Evolutionary conservation across 1,140 invertebrate species (phyloP), one percentile per base, ranked within the genome.

Genomic region (Brachionus koreanus): DNA sequence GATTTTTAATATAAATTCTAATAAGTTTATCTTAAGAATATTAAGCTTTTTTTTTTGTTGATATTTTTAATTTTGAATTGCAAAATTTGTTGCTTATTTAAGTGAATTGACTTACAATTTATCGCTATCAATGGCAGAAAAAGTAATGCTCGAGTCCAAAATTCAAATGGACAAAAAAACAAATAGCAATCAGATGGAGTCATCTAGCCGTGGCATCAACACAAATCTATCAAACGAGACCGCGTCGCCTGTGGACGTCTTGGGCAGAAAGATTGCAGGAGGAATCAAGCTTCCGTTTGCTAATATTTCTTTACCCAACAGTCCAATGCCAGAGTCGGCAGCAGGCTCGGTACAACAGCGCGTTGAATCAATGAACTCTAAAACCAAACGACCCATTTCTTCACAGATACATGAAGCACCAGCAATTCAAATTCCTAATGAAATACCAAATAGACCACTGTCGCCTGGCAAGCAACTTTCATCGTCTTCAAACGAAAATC

Each of bases 51-150:
- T 39, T 12, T 63, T 23, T 63, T 63, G 13, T 49, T 63, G 12
- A 25, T 1, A 25, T 23, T 16, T 33, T 2, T n/a, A 57, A 16
- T 57, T n/a, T n/a, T 57, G 6, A 33, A 42, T 43, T 49, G 12
- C 46, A 42, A 76, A 46, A 7, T 29, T 19, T 35, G 7, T 23
- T 74, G 29, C n/a, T 74, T 3, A 42, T 5, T 52, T 10, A 49
- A 76, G 72, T 76, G 43, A 77, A 29, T 52, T 77, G 37, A 77
- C 75, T 10, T 77, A 77, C 12, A 77, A 77, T 35, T 52, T 37
- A 19, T 77, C 75, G 12, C 12, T 77, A n/a, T 57, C 46, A 16
- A 35, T 77, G 42, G n/a, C 75, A 3, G 75, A 77, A 33, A 52
- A 63, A 77, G 16, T 77, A 19, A 52, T 77, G 33, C 13, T n/a